Evolutionary conservation across 2,113 vertebrate genomes (phyloP), one percentile per base, ranked within the genome.

Genomic region (Rhipidura dahli): DNA sequence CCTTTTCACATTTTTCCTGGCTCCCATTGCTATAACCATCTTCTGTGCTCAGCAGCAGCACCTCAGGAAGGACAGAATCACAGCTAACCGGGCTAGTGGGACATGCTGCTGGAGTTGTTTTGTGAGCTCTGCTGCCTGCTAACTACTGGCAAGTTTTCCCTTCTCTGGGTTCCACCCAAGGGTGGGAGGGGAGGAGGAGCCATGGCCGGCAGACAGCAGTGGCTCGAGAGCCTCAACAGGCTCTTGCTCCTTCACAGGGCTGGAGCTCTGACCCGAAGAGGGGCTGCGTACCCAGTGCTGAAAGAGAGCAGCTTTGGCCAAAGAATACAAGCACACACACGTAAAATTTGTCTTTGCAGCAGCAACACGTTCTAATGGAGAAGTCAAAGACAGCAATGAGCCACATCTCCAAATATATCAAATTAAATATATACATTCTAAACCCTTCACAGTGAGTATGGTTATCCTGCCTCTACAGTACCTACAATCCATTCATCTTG

Each of bases 111-210:
- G 95, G 90, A 17, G 57, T 11, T 56, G 88, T 27, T 31, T 63
- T 45, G 69, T 26, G 20, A 95, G 76, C 95, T 94, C 75, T 45
- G 68, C 75, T 28, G 93, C 84, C 78, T 51, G 95, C 78, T 59
- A 83, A 89, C 90, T 70, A 93, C 96, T 71, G 97, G 97, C 95
- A 97, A 95, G 93, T 93, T 97, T 96, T 95, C 89, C 90, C 95
- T 94, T 82, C 96, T 77, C 49, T 91, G 85, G 85, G 97, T 95
- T 95, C 98, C 97, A 97, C 97, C 98, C 97, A 90, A 95, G 87
- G 94, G 93, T 85, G 56, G 96, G 97, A 97, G 94, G 92, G 91
- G 97, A 97, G 98, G 97, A 97, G 98, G 97, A 95, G 98, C 96
- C 94, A 42, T 63, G 71, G 89, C 82, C 47, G 92, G 96, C 96